phyloP scores from a whole-genome alignment of 1,140 invertebrate species.

The Ooceraea biroi region DNA sequence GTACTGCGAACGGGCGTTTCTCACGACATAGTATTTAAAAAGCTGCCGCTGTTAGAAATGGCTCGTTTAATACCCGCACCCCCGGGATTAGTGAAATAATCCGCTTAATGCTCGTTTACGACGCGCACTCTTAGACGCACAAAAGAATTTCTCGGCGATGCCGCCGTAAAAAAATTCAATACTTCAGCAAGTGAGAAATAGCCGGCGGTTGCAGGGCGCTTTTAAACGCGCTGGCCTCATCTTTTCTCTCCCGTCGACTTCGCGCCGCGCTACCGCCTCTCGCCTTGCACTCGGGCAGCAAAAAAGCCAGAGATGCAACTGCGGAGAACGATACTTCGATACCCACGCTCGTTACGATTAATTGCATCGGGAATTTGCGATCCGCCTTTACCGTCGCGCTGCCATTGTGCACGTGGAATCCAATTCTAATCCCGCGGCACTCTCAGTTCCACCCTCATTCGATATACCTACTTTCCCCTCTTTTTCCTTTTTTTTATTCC shows the following conservation, averaged over 20 bases:
- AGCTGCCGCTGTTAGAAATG: constrained; percentile 50
- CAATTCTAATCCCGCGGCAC: constrained; percentile 26
- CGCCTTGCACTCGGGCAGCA: background rate
- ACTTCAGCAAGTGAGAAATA: constrained; percentile 1
- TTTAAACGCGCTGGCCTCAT: background rate
- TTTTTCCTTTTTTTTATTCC: too few species aligned
- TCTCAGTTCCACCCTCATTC: background rate
- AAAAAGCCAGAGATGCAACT: background rate
- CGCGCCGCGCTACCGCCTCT: background rate
- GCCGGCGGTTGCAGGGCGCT: background rate
- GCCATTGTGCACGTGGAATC: constrained; percentile 41
- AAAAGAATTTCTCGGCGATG: constrained; percentile 26
- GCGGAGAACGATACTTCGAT: constrained; percentile 9
- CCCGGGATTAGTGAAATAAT: constrained; percentile 60
- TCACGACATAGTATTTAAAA: constrained; percentile 49
- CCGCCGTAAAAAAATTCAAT: constrained; percentile 58
- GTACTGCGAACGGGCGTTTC: constrained; percentile 47
- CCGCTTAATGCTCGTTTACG: constrained; percentile 65
- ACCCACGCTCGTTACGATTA: constrained; percentile 43
- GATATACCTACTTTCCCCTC: constrained; percentile 12
- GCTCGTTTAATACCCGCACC: constrained; percentile 65
- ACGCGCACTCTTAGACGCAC: constrained; percentile 8
- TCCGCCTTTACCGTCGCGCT: background rate
- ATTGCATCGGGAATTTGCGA: constrained; percentile 52
- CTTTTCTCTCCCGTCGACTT: background rate